These are phyloP conservation scores for Pristionchus fissidentatus DNA, from an alignment of 2,888 invertebrate genomes.

Conservation along the genomic window DNA sequence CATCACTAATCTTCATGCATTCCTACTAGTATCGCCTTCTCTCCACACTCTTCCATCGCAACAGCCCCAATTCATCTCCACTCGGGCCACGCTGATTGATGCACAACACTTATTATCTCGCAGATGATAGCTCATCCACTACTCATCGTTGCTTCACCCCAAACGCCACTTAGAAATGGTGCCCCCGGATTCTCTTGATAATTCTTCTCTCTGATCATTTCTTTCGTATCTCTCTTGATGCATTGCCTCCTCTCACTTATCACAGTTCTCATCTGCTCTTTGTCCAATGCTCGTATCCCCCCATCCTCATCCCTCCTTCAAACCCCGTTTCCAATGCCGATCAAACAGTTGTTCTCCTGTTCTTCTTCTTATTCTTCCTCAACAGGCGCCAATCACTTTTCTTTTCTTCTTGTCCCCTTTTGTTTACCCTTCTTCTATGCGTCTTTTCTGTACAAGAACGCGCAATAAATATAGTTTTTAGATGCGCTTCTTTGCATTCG, in stretches of 20 bases:
- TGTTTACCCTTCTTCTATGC: no score
- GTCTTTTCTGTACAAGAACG: no score
- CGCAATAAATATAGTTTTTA: no score
- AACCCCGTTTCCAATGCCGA: neutral
- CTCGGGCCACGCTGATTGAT: no score
- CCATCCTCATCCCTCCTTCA: neutral
- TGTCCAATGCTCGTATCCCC: neutral
- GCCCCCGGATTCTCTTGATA: neutral
- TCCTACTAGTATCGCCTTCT: neutral
- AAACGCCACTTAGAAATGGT: neutral
- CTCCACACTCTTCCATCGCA: neutral
- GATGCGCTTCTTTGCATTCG: no score
- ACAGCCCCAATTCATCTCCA: neutral
- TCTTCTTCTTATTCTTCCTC: neutral
- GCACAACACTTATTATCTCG: no score
- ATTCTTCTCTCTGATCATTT: neutral
- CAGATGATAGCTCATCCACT: no score
- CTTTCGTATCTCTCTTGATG: conserved; percentile 6
- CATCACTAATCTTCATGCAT: neutral
- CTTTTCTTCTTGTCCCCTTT: neutral
- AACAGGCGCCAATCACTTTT: neutral
- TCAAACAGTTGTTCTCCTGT: conserved; percentile 18
- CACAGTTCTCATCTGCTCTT: neutral
- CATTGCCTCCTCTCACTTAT: neutral
- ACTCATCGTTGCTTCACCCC: neutral